Evolutionary conservation across 2,888 invertebrate genomes (phyloP).

Genomic region (Cheilosia soror): DNA sequence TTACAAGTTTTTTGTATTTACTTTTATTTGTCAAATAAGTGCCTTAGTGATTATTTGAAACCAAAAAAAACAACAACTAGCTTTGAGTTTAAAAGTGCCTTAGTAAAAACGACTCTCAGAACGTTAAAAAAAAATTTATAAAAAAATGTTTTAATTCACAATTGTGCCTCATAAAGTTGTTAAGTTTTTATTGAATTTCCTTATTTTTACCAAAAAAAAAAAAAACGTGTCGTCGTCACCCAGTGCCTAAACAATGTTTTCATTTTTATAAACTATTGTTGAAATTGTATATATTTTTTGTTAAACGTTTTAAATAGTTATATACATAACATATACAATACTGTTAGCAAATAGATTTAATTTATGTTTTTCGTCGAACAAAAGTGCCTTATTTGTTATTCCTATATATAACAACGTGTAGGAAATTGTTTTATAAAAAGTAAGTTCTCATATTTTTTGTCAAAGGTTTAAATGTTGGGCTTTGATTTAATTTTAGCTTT

Average conservation of each 20-base stretch:
- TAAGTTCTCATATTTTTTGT: constrained; percentile 27
- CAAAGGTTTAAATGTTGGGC: background rate
- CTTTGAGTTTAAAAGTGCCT: constrained; percentile 69
- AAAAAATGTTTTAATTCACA: constrained; percentile 65
- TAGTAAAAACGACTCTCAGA: constrained; percentile 67
- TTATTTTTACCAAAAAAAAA: constrained; percentile 1
- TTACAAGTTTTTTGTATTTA: constrained; percentile 43
- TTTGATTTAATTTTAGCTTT: background rate
- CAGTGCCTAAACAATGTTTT: constrained; percentile 67
- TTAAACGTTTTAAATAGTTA: constrained; percentile 52
- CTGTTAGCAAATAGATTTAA: constrained; percentile 50
- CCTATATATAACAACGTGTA: constrained; percentile 53
- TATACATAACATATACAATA: constrained; percentile 59
- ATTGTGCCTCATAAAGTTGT: constrained; percentile 68
- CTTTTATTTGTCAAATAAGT: constrained; percentile 46
- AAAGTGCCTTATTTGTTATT: constrained; percentile 74
- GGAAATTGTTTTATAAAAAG: constrained; percentile 62
- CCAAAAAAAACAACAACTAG: background rate
- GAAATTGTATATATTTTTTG: constrained; percentile 24
- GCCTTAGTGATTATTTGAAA: constrained; percentile 63
- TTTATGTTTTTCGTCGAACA: constrained; percentile 35
- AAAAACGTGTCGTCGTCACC: constrained; percentile 54
- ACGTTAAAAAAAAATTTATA: constrained; percentile 46
- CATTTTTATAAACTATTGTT: constrained; percentile 32
- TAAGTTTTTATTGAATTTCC: constrained; percentile 62